Percentiles rank a stretch among this genome's conserved stretches.
These are phyloP conservation scores for Diplodus sargus DNA, from an alignment of 2,797 vertebrate species.

Conservation along the genomic window DNA sequence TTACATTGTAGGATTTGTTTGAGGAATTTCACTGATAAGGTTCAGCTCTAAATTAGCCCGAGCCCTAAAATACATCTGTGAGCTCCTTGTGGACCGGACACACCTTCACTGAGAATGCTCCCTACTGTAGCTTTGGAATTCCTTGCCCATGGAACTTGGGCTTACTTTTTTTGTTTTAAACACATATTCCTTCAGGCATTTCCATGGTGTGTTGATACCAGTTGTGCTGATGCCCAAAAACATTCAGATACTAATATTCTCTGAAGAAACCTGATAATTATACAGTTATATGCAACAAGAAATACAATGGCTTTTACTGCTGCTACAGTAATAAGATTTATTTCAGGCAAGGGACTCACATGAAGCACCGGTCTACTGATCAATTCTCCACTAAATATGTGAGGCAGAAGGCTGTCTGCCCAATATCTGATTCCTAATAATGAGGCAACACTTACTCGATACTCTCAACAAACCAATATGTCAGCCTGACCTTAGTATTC, in stretches of 20 bases:
- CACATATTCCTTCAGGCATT: not conserved
- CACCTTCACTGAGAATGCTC: not conserved
- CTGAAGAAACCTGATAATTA: not conserved
- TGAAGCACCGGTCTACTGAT: slow-evolving; percentile 20
- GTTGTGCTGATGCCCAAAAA: not conserved
- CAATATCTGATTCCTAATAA: slow-evolving; percentile 49
- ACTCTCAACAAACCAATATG: slow-evolving; percentile 49
- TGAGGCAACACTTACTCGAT: slow-evolving; percentile 52
- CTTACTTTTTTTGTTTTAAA: not conserved
- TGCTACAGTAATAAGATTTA: slow-evolving; percentile 14
- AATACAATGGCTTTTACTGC: not conserved
- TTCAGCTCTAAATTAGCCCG: not conserved
- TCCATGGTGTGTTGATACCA: not conserved
- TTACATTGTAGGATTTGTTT: not conserved
- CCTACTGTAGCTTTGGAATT: not conserved
- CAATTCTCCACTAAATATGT: slow-evolving; percentile 29
- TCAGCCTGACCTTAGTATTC: slow-evolving; percentile 52
- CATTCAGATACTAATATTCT: not conserved
- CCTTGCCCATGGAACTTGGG: not conserved
- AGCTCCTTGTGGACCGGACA: not conserved
- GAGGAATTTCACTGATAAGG: not conserved
- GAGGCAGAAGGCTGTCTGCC: slow-evolving; percentile 8
- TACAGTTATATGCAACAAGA: slow-evolving; percentile 3
- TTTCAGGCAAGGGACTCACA: not conserved
- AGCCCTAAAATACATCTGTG: not conserved